These are phyloP conservation scores for Sparidentex hasta DNA, from an alignment of 2,797 vertebrate species.

Conservation along the genomic window DNA sequence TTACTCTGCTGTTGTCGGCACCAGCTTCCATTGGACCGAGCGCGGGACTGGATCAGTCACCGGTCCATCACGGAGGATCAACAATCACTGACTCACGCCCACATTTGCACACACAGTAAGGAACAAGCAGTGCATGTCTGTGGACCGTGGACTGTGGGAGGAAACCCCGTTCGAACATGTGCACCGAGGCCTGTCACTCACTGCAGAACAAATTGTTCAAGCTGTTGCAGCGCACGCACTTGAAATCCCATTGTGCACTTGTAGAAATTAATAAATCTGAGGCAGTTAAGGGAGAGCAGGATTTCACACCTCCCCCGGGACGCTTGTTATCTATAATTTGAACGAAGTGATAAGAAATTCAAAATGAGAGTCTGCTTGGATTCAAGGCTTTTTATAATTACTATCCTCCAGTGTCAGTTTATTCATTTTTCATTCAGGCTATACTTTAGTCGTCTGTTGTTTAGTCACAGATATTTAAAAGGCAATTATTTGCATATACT, in stretches of 20 bases:
- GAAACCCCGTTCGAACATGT: conserved; percentile 41
- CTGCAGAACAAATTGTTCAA: conserved; percentile 2
- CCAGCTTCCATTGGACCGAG: not conserved
- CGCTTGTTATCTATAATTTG: conserved; percentile 24
- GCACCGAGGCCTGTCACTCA: conserved; percentile 22
- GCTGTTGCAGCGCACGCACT: conserved; percentile 26
- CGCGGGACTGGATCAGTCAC: conserved; percentile 25
- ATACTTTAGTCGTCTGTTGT: not conserved
- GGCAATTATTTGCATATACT: not conserved
- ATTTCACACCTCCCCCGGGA: not conserved
- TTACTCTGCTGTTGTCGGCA: conserved; percentile 23
- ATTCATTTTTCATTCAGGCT: conserved; percentile 11
- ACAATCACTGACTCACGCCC: conserved; percentile 42
- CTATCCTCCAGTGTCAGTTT: not conserved
- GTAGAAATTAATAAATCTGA: conserved; percentile 1
- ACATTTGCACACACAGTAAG: conserved; percentile 28
- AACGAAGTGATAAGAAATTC: conserved; percentile 49
- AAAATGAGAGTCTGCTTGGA: conserved; percentile 15
- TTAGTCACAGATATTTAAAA: not conserved
- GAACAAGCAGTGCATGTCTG: conserved; percentile 14
- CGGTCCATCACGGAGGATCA: conserved; percentile 14
- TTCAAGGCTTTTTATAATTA: conserved; percentile 1
- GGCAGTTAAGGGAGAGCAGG: conserved; percentile 10
- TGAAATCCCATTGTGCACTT: not conserved
- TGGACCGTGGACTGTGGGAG: conserved; percentile 50